phyloP scores from a whole-genome alignment of 2,113 vertebrate genomes.

The Zingel zingel region DNA sequence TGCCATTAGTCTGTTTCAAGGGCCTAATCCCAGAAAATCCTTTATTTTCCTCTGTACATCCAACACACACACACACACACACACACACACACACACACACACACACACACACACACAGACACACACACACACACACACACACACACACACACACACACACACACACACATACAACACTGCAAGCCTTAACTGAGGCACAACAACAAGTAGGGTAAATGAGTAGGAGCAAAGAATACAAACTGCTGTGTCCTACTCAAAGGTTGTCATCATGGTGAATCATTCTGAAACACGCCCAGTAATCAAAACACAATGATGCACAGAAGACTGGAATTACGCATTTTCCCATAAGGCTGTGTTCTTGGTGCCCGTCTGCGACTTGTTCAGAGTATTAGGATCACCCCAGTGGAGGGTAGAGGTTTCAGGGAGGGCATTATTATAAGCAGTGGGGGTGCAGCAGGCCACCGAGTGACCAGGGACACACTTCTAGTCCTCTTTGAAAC shows the following conservation, averaged over 20 bases:
- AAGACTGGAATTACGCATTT: constrained; percentile 72
- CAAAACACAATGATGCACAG: constrained; percentile 54
- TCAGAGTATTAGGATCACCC: constrained; percentile 57
- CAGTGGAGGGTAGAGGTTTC: constrained; percentile 47
- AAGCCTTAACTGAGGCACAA: constrained; percentile 41
- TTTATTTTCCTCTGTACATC: constrained; percentile 72
- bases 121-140: constrained; percentile 67
- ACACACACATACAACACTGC: constrained; percentile 43
- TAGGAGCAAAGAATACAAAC: constrained; percentile 53
- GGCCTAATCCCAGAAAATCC: constrained; percentile 80
- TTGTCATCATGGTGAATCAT: constrained; percentile 61
- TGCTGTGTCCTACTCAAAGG: constrained; percentile 44
- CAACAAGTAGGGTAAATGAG: constrained; percentile 49
- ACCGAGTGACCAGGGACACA: constrained; percentile 35
- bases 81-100: constrained; percentile 67
- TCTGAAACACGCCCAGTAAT: constrained; percentile 78
- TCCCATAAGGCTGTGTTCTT: constrained; percentile 52
- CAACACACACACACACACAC: constrained; percentile 67
- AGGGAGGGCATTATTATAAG: constrained; percentile 37
- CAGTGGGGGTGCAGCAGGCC: constrained; percentile 37
- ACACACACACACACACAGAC: constrained; percentile 67
- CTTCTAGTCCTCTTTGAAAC: constrained; percentile 28
- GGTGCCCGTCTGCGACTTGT: constrained; percentile 61
- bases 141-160: constrained; percentile 52
- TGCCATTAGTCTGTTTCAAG: constrained; percentile 66